These are phyloP conservation scores for Thymallus thymallus DNA, from an alignment of 2,113 vertebrate genomes.

Conservation along the genomic window DNA sequence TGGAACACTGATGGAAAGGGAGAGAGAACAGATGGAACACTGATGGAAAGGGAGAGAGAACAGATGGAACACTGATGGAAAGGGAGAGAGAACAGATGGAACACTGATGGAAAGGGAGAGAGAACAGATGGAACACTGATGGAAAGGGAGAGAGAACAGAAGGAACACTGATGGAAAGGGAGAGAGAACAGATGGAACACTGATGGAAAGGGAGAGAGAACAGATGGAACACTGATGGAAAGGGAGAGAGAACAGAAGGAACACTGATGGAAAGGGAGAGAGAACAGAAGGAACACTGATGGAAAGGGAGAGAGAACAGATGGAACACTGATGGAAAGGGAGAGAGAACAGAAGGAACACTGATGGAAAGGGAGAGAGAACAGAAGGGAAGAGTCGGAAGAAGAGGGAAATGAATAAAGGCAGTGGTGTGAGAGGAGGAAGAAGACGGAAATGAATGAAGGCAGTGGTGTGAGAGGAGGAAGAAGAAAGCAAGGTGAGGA, in stretches of 20 bases:
- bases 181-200: neutral
- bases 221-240: neutral
- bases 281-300: neutral
- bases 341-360: neutral
- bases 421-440: slow-evolving; percentile 39
- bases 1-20: neutral
- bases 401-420: slow-evolving; percentile 12
- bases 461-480: slow-evolving; percentile 39
- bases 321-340: neutral
- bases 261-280: neutral
- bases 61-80: neutral
- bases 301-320: neutral
- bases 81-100: neutral
- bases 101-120: neutral
- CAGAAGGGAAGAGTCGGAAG: slow-evolving; percentile 27
- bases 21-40: neutral
- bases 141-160: neutral
- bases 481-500: slow-evolving; percentile 12
- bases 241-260: neutral
- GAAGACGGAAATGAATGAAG: slow-evolving; percentile 12
- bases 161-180: neutral
- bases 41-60: neutral
- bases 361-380: neutral
- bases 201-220: neutral
- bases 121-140: neutral